Base-by-base conservation (phyloP, 1,140 invertebrate genomes). In the Sinonovacula constricta region DNA sequence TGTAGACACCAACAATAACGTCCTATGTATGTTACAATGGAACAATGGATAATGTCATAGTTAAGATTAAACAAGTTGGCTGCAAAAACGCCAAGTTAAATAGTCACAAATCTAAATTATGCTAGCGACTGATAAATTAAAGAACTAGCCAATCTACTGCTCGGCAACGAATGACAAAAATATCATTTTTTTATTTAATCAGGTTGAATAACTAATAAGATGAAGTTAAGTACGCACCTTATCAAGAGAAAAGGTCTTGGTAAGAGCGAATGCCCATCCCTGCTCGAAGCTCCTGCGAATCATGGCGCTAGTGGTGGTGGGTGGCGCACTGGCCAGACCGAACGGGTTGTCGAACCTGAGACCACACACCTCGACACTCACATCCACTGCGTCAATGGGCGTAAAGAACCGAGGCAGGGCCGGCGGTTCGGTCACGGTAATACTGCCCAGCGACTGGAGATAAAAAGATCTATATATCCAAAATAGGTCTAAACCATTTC, bases 311-410 rank as follows among this genome's bases (percentile, higher is more conserved):
- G 95, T 95, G 18, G 98, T 99, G 1, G 97, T 96, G 0, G 98
- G 98, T 18, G 98, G 97, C 0, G 98, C 98, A 45, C 97, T 98
- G 15, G 98, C 98, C 51, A 99, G 90, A 0, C 98, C 98, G 89
- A 99, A 99, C 0, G 98, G 98, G 92, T 99, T 99, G 88, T 95
- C 94, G 89, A 99, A 99, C 86, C 94, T 95, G 1, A 99, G 90
- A 0, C 97, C 97, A 90, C 97, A 99, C 77, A 99, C 93, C 88
- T 97, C 95, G 5, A 98, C 94, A 65, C 95, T 96, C 0, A 99
- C 91, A 88, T 99, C 98, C 1, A 99, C 97, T 3, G 82, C 93
- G 88, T 99, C 98, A 60, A 99, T 97, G 0, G 96, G 93, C 3
- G 96, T 97, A 88, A 95, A 94, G 89, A 99, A 99, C 86, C 97